Evolutionary conservation across 2,888 invertebrate species (phyloP), one percentile per base, ranked within the genome.

Genomic region (Cephalotes varians): DNA sequence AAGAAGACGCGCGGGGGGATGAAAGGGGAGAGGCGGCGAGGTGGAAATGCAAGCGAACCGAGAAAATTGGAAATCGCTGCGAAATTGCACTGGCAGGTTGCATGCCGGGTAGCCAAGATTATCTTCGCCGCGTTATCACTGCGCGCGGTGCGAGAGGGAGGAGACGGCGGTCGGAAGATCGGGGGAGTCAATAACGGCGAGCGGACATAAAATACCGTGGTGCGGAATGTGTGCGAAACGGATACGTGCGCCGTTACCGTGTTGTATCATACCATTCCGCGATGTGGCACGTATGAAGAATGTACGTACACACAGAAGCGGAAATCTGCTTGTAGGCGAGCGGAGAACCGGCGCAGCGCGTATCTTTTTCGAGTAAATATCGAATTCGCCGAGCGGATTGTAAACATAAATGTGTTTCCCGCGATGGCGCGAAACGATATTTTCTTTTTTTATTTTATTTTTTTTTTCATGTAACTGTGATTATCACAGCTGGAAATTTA

Each of bases 31-130:
- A n/a, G n/a, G n/a, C n/a, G n/a, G n/a, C n/a, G n/a, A n/a, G 64
- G 58, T 34, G 64, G 58, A 2, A 28, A 67, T 21, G 65, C 37
- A 49, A 60, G 58, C 62, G 69, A 51, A 34, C 85, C 89, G 90
- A 88, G 90, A 90, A 92, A 91, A 93, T 93, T 92, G 91, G 88
- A 93, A 91, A 92, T 92, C 91, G 89, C 83, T 84, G 80, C 85
- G 85, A 90, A 89, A 90, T 89, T 87, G 87, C 83, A 44, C 69
- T 82, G 58, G 62, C 31, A 62, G 28, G 47, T 77, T 82, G 73
- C 72, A 67, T 82, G 76, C 81, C 80, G 67, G 80, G 69, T 82
- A 88, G 79, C 81, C 85, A 56, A 82, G 85, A 88, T 87, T 84
- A 90, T 87, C 85, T 85, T 72, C 74, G 31, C 64, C 85, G 58